phyloP scores from a whole-genome alignment of 2,797 vertebrate species.

The Poeciliopsis infans region DNA sequence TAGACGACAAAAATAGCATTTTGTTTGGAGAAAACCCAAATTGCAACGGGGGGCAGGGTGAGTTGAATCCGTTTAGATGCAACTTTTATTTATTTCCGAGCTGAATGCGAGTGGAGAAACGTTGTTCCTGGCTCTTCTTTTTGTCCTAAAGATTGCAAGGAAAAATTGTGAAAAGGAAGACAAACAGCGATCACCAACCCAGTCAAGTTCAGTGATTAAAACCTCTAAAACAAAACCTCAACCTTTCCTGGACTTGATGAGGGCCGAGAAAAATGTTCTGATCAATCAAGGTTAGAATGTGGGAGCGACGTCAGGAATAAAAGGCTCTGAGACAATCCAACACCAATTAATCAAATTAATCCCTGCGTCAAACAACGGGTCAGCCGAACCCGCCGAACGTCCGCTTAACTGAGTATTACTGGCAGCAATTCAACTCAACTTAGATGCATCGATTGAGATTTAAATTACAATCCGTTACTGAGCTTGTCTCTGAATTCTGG shows the following conservation, averaged over 20 bases:
- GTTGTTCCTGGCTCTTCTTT: not conserved
- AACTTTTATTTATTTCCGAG: not conserved
- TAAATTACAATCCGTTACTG: not conserved
- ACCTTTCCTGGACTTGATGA: not conserved
- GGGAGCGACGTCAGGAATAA: not conserved
- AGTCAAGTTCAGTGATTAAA: not conserved
- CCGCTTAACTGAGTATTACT: not conserved
- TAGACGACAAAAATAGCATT: not conserved
- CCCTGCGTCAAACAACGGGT: not conserved
- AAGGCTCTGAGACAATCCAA: not conserved
- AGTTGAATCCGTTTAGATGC: not conserved
- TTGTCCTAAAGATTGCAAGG: not conserved
- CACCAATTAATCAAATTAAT: not conserved
- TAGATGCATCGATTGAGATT: not conserved
- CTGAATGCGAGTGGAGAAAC: not conserved
- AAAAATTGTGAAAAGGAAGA: not conserved
- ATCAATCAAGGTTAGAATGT: not conserved
- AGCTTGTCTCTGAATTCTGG: not conserved
- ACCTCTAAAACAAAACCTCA: not conserved
- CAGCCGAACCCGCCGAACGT: not conserved
- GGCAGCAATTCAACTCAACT: not conserved
- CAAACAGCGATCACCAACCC: not conserved
- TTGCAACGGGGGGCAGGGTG: not conserved
- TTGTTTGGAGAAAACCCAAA: not conserved
- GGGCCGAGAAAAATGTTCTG: not conserved